Base-by-base conservation (phyloP, 2,113 vertebrate species). In the Myodes glareolus region DNA sequence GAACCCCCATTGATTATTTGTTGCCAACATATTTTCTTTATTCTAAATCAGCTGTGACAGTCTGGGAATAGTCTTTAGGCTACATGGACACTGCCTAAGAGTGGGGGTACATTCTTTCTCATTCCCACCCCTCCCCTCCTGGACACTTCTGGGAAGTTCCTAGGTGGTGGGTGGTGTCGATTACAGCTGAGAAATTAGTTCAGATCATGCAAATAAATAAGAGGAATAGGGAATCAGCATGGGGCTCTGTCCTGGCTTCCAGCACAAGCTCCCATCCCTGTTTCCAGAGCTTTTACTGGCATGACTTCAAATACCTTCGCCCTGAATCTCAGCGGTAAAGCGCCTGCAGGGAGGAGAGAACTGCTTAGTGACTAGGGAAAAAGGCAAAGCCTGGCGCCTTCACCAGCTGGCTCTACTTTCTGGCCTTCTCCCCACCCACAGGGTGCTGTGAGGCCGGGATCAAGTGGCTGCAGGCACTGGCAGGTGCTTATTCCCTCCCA, bases 121-220 rank as follows among this genome's bases (percentile, higher is more conserved):
- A 4, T 39, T 80, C 93, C 12, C 2, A 39, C 78, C 82, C 61
- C 58, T 76, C 94, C 96, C 76, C 91, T 84, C 70, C 90, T 89
- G 94, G 91, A 94, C 88, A 29, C 70, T 88, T 98, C 94, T 97
- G 97, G 94, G 97, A 98, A 98, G 97, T 97, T 98, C 97, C 70
- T 97, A 97, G 94, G 85, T 96, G 95, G 97, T 93, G 90, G 89
- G 75, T 86, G 96, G 97, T 98, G 95, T 98, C 50, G 92, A 94
- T 98, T 98, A 98, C 97, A 98, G 97, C 94, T 94, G 95, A 96
- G 84, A 98, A 98, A 94, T 98, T 96, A 92, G 89, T 97, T 98
- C 97, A 92, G 95, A 97, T 97, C 94, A 63, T 96, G 96, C 96
- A 98, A 98, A 98, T 97, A 98, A 98, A 98, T 97, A 98, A 96